Evolutionary conservation across 2,113 vertebrate species (phyloP).

Genomic region (Centropus bengalensis): DNA sequence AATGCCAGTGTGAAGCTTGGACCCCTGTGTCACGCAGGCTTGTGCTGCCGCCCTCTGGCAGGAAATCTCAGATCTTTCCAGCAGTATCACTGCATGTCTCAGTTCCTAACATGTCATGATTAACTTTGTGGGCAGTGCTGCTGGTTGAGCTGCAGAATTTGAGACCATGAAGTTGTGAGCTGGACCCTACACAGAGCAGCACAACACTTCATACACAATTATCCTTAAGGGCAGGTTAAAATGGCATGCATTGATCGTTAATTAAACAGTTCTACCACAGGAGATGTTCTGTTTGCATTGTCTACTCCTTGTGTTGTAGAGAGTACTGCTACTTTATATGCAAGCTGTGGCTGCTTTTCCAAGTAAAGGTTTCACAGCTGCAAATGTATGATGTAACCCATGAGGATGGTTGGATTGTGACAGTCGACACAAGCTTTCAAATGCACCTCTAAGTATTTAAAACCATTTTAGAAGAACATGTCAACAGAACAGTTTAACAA

Average conservation of each 20-base stretch:
- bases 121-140: neutral
- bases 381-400: fast-evolving
- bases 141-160: neutral
- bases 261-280: neutral
- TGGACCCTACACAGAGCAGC: neutral
- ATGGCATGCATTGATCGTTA: neutral
- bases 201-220: neutral
- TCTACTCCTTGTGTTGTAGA: neutral
- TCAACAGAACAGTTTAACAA: neutral
- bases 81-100: fast-evolving
- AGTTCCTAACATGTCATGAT: neutral
- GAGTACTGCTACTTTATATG: neutral
- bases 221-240: neutral
- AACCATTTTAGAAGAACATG: neutral
- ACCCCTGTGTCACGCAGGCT: neutral
- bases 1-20: neutral
- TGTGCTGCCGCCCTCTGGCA: neutral
- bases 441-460: neutral
- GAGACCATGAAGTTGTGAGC: neutral
- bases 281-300: fast-evolving
- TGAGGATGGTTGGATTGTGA: neutral
- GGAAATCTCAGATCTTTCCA: fast-evolving
- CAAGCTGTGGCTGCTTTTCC: neutral
- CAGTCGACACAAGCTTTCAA: neutral
- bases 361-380: neutral